Conservation (phyloP, 2,888 invertebrate species). For the Acronicta alni region DNA sequence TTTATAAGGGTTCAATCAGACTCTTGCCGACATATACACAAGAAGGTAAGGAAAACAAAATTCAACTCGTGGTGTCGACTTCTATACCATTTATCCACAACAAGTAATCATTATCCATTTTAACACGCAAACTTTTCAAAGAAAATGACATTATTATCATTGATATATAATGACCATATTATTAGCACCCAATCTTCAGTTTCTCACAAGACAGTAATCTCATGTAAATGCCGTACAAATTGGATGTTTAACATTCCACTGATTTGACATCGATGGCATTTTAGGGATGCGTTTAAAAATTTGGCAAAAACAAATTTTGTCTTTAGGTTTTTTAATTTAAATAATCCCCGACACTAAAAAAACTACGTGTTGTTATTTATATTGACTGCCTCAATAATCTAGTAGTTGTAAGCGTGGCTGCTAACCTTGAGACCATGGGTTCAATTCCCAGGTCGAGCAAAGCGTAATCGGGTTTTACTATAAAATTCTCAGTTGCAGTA, state of each 20-base stretch:
- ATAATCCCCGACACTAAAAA: no score
- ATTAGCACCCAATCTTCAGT: slow-evolving; percentile 27
- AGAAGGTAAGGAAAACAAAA: neutral
- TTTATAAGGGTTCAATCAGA: neutral
- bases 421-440: no score
- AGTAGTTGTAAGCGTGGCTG: no score
- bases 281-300: neutral
- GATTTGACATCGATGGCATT: slow-evolving; percentile 14
- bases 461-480: no score
- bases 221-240: slow-evolving; percentile 23
- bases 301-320: no score
- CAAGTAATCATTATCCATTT: slow-evolving; percentile 15
- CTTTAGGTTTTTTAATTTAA: neutral
- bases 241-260: slow-evolving; percentile 26
- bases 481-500: no score
- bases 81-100: slow-evolving; percentile 12
- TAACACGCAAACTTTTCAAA: slow-evolving; percentile 41
- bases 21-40: no score
- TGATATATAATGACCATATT: slow-evolving; percentile 30
- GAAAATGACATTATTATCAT: slow-evolving; percentile 32
- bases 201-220: slow-evolving; percentile 13
- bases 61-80: no score
- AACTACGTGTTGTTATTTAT: no score
- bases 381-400: no score
- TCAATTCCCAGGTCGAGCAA: no score